phyloP scores from a whole-genome alignment of 2,888 invertebrate genomes.

The Scotopteryx bipunctaria region DNA sequence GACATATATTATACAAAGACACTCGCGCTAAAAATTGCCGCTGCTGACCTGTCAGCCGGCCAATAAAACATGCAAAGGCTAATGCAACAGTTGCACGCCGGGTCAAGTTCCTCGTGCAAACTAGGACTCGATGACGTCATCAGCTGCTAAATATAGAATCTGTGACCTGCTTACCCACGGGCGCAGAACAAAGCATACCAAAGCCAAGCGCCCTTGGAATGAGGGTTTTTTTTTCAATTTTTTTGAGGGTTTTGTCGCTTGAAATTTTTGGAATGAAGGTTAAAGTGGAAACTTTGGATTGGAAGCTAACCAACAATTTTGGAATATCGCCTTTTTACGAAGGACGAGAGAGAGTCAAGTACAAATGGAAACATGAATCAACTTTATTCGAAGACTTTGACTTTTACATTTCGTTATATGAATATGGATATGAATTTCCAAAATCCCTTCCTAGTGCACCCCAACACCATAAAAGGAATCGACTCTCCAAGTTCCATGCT shows the following conservation, averaged over 20 bases:
- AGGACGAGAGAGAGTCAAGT: neutral
- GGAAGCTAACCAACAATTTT: slow-evolving; percentile 8
- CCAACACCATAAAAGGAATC: no score
- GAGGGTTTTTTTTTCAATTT: no score
- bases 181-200: slow-evolving; percentile 15
- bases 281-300: slow-evolving; percentile 12
- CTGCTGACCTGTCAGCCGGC: no score
- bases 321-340: neutral
- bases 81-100: slow-evolving; percentile 33
- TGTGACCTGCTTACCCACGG: slow-evolving; percentile 56
- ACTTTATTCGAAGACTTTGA: neutral
- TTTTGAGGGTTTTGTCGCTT: no score
- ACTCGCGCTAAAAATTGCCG: no score
- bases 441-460: no score
- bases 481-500: no score
- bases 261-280: slow-evolving; percentile 22
- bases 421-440: no score
- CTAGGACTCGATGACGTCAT: slow-evolving; percentile 64
- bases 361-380: neutral
- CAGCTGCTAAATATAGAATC: slow-evolving; percentile 62
- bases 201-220: slow-evolving; percentile 13
- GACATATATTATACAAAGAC: no score
- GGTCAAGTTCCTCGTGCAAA: slow-evolving; percentile 57
- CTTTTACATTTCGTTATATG: no score
- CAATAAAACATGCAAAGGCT: slow-evolving; percentile 2